Evolutionary conservation across 2,113 vertebrate genomes (phyloP).

Genomic region (Corythornis vintsioides): DNA sequence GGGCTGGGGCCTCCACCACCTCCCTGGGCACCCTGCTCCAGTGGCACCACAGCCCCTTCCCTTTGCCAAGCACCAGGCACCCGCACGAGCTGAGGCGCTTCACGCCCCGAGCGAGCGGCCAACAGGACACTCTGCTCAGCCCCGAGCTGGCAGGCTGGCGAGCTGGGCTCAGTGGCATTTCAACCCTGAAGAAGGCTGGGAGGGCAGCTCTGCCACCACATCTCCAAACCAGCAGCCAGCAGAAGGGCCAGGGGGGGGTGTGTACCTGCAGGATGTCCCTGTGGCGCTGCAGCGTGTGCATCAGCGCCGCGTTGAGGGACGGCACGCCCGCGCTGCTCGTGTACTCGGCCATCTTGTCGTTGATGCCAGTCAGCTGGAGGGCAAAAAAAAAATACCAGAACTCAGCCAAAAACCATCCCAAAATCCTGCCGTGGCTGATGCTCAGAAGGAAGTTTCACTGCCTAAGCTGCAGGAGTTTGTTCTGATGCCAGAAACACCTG

Average conservation of each 20-base stretch:
- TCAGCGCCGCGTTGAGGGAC: constrained; percentile 91
- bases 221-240: not conserved
- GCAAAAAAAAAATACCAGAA: not conserved
- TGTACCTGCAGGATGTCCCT: constrained; percentile 95
- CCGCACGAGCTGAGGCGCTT: not conserved
- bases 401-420: not conserved
- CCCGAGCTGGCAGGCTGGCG: too few relatives aligned
- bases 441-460: not conserved
- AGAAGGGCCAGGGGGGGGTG: fast-evolving
- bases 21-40: too few relatives aligned
- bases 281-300: constrained; percentile 96
- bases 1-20: too few relatives aligned
- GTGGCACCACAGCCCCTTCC: not conserved
- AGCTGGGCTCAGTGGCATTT: not conserved
- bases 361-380: constrained; percentile 89
- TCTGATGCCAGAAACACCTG: fast-evolving
- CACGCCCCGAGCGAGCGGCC: too few relatives aligned
- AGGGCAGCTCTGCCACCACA: fast-evolving
- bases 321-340: constrained; percentile 88
- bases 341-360: constrained; percentile 98
- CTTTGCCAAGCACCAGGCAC: not conserved
- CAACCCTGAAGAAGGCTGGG: not conserved
- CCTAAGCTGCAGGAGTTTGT: not conserved
- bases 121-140: too few relatives aligned
- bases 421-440: not conserved